These are phyloP conservation scores for Uria lomvia DNA, from an alignment of 2,113 vertebrate species.

Conservation along the genomic window DNA sequence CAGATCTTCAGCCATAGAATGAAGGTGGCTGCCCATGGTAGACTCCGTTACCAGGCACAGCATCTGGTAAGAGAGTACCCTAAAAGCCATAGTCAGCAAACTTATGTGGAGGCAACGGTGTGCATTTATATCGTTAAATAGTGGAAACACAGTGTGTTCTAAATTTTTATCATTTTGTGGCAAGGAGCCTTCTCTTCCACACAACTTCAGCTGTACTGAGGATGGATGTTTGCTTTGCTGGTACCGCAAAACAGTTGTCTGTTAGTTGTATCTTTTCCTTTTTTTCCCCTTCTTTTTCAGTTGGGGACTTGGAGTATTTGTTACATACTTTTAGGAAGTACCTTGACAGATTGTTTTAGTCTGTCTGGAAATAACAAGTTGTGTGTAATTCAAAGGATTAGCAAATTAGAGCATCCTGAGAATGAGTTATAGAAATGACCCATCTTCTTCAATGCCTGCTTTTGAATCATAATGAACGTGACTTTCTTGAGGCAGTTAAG, in stretches of 20 bases:
- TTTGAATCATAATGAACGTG: background rate
- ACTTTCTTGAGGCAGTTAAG: background rate
- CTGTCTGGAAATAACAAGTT: background rate
- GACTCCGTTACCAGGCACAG: background rate
- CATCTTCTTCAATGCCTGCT: background rate
- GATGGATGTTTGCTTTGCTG: background rate
- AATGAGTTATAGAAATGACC: background rate
- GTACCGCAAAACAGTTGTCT: background rate
- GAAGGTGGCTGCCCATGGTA: background rate
- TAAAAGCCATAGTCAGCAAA: background rate
- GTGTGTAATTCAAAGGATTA: background rate
- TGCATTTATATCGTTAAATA: background rate
- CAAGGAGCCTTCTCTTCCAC: background rate
- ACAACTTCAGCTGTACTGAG: background rate
- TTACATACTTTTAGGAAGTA: background rate
- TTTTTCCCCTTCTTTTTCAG: background rate
- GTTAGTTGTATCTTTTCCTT: background rate
- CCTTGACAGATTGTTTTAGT: background rate
- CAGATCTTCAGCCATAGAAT: background rate
- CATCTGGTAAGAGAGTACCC: background rate
- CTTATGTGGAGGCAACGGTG: background rate
- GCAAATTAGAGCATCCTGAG: background rate
- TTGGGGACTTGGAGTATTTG: background rate
- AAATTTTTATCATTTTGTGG: background rate
- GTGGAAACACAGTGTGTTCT: background rate